Base-by-base conservation (phyloP, 2,888 invertebrate genomes). In the Gasteruption jaculator region DNA sequence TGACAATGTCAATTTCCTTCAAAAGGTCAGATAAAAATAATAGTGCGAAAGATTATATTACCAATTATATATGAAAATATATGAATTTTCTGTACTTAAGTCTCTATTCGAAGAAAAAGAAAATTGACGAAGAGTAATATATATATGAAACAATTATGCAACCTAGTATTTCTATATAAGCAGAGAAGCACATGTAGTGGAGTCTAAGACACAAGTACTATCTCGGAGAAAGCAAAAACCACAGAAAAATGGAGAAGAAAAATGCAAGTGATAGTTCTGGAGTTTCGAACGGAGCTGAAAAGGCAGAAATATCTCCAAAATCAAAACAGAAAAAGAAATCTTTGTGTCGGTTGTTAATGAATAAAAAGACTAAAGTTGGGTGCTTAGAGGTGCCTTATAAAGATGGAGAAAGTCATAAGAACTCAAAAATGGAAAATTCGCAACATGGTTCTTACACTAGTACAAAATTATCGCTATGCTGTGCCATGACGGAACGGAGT, bases 401-500 rank as follows among this genome's bases (percentile, higher is more conserved):
- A 53, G 57, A 67, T 41, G 52, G 50, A 4, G 57, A 59, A 32
- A 53, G 63, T 0, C 51, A 59, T 8, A 63, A 56, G 36, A 59
- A 57, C 43, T 61, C 58, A 2, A 65, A 59, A 46, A 43, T 60
- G 8, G 66, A 68, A 32, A 59, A 54, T 42, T 68, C 66, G 0
- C 65, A 67, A 20, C 61, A 65, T 20, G 60, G 62, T 33, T 68
- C 68, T 10, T 57, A 65, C 25, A 66, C 68, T 6, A 68, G 67
- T 48, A 67, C 67, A 21, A 68, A 66, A 43, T 49, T 68, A 26
- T 67, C 68, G 2, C 53, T 72, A 10, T 73, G 73, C 46, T 73
- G 73, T 45, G 73, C 73, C 2, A 72, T 73, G 60, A 73, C 73
- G 2, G 73, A 73, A 48, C 61, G 71, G 19, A 67, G 71, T 42